phyloP scores from a whole-genome alignment of 2,113 vertebrate genomes.

The Tragelaphus imberbis region DNA sequence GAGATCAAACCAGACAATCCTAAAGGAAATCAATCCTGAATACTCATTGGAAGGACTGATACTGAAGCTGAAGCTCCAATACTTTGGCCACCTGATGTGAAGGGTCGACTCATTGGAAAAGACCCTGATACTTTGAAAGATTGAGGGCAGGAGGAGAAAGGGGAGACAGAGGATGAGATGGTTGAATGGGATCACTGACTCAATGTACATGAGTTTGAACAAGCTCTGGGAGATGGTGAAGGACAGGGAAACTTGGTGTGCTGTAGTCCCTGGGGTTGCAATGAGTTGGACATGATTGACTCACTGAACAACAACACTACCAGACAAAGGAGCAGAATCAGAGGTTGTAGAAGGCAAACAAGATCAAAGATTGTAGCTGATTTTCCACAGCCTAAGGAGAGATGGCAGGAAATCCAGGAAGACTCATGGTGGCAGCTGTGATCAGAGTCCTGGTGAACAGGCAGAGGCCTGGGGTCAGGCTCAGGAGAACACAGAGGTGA shows the following conservation, averaged over 20 bases:
- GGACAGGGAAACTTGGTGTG: background rate
- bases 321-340: background rate
- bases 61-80: background rate
- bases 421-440: fast-evolving
- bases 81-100: background rate
- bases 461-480: background rate
- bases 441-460: background rate
- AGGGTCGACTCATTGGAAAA: background rate
- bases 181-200: background rate
- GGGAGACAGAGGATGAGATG: background rate
- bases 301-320: background rate
- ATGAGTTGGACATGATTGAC: background rate
- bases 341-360: background rate
- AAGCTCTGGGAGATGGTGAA: background rate
- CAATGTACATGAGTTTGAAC: background rate
- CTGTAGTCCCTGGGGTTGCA: background rate
- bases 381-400: background rate
- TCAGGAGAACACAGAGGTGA: background rate
- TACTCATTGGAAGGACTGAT: background rate
- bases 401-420: background rate
- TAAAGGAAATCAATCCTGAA: background rate
- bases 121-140: background rate
- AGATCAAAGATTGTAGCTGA: background rate
- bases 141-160: background rate
- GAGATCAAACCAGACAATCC: background rate